Conservation (phyloP, 1,140 invertebrate genomes). For the Berghia stephanieae region DNA sequence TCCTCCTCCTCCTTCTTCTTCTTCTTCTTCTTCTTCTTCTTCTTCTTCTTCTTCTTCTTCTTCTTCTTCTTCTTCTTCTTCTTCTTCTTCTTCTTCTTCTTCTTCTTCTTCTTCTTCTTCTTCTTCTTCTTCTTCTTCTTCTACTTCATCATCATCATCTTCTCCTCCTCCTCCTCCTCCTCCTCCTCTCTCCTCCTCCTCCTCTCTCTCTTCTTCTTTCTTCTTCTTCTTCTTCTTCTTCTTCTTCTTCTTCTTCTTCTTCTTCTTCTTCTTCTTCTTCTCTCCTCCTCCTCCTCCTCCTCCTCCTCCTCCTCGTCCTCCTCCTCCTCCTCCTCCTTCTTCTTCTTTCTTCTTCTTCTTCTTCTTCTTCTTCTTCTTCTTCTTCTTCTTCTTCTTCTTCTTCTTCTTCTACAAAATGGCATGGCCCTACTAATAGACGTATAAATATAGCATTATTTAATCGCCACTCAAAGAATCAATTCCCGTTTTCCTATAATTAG, state of each 20-base stretch:
- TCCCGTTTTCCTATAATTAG: too few relatives aligned
- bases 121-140: background rate
- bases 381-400: too few relatives aligned
- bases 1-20: background rate
- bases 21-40: background rate
- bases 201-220: constrained; percentile 1
- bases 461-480: too few relatives aligned
- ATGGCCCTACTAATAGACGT: too few relatives aligned
- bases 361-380: too few relatives aligned
- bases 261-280: too few relatives aligned
- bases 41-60: background rate
- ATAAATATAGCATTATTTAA: too few relatives aligned
- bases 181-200: background rate
- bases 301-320: background rate
- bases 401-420: too few relatives aligned
- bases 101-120: background rate
- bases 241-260: background rate
- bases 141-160: background rate
- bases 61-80: background rate
- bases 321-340: background rate
- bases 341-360: too few relatives aligned
- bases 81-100: too few relatives aligned
- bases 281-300: background rate
- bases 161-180: background rate
- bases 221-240: background rate